Conservation (phyloP, 1,140 invertebrate genomes). For the Meloidogyne hapla region DNA sequence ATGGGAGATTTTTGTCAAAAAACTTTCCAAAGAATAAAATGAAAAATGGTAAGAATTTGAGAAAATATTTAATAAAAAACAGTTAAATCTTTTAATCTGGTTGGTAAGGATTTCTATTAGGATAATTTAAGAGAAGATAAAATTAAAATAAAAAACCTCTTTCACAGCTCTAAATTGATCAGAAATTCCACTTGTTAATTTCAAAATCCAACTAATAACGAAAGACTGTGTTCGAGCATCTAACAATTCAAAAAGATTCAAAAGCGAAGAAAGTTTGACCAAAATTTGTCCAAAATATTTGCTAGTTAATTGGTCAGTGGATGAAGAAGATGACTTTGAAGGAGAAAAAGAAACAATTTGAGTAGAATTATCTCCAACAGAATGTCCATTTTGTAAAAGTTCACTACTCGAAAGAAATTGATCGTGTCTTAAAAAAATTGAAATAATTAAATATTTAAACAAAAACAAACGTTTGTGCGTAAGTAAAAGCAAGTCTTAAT, state of each 20-base stretch:
- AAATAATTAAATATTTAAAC: background rate
- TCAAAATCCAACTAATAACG: conserved; percentile 16
- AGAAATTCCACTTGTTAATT: conserved; percentile 3
- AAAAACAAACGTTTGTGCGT: conserved; percentile 32
- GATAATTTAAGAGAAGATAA: too few species aligned
- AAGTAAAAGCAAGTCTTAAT: conserved; percentile 24
- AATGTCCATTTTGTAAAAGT: conserved; percentile 19
- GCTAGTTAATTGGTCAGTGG: conserved; percentile 8
- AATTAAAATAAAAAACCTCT: conserved; percentile 8
- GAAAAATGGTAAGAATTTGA: background rate
- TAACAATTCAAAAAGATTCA: conserved; percentile 17
- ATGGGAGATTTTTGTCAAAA: background rate
- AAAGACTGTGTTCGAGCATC: background rate
- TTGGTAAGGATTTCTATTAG: too few species aligned
- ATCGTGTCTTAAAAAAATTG: conserved; percentile 27
- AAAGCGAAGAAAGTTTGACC: background rate
- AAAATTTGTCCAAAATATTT: conserved; percentile 40
- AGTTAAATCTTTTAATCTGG: too few species aligned
- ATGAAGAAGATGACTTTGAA: background rate
- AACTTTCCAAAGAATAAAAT: background rate
- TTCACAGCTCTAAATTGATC: conserved; percentile 18
- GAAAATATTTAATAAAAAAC: background rate
- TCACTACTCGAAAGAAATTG: conserved; percentile 34
- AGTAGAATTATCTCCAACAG: background rate
- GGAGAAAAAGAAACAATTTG: background rate